A percentile compares a stretch with the other conserved stretches of the same genome.
phyloP scores from a whole-genome alignment of 2,797 vertebrate species.

The Falco berigora region DNA sequence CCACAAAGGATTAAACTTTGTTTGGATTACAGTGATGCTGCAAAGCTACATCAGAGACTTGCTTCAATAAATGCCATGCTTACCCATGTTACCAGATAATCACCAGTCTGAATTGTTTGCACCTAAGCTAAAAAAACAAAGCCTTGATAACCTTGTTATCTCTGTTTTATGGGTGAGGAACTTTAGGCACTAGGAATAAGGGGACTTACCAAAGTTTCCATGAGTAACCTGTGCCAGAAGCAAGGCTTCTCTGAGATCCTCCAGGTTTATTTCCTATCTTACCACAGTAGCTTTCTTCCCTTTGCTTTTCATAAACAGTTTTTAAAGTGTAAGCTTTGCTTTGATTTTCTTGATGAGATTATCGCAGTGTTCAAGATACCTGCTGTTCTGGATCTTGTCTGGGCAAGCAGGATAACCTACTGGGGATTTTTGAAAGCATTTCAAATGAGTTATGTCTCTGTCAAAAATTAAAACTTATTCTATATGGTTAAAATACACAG shows the following conservation, averaged over 20 bases:
- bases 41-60: not conserved
- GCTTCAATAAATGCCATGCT: not conserved
- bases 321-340: not conserved
- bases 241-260: not conserved
- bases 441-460: not conserved
- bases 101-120: not conserved
- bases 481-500: not conserved
- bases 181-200: not conserved
- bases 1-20: not conserved
- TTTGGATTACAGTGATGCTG: not conserved
- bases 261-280: not conserved
- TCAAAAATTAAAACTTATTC: not conserved
- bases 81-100: not conserved
- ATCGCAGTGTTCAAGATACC: not conserved
- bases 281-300: not conserved
- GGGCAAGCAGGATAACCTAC: not conserved
- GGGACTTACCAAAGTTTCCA: not conserved
- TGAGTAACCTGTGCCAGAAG: not conserved
- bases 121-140: not conserved
- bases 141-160: not conserved
- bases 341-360: not conserved
- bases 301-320: not conserved
- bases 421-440: not conserved
- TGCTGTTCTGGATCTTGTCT: not conserved
- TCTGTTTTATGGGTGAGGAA: not conserved